Conservation (phyloP, 2,797 vertebrate species). For the Telmatherina bonti region DNA sequence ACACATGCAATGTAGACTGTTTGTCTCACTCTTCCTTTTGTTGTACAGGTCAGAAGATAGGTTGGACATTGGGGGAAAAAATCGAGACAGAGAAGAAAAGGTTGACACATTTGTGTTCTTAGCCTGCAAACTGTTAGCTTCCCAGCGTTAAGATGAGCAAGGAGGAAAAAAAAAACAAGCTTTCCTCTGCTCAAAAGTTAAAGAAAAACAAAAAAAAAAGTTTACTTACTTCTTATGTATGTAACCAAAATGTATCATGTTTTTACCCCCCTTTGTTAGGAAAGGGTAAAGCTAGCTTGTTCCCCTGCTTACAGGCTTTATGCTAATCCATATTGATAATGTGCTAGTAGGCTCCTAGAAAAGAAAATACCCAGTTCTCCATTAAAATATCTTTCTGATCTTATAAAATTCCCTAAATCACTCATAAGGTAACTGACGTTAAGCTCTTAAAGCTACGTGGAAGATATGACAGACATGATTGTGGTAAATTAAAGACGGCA, state of each 20-base stretch:
- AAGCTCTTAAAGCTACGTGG: slow-evolving; percentile 52
- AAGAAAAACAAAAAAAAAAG: background rate
- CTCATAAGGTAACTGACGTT: slow-evolving; percentile 16
- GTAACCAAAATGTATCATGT: background rate
- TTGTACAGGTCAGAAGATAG: slow-evolving; percentile 31
- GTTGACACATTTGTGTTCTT: background rate
- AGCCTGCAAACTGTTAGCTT: slow-evolving; percentile 17
- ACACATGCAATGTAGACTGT: slow-evolving; percentile 53
- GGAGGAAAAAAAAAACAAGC: background rate
- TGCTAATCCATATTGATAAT: slow-evolving; percentile 14
- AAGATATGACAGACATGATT: slow-evolving; percentile 23
- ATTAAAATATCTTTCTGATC: slow-evolving; percentile 31
- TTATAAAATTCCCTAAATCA: slow-evolving; percentile 14
- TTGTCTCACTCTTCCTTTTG: slow-evolving; percentile 28
- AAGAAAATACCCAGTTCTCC: slow-evolving; percentile 7
- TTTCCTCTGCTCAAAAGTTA: background rate
- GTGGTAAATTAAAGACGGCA: slow-evolving; percentile 50
- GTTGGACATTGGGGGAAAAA: slow-evolving; percentile 13
- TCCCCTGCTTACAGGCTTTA: background rate
- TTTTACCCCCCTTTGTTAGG: background rate
- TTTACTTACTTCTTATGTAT: background rate
- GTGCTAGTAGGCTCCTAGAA: background rate
- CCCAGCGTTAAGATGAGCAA: background rate
- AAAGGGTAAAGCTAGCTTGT: background rate
- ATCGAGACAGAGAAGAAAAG: slow-evolving; percentile 2